A percentile compares a stretch with the other conserved stretches of the same genome.
phyloP scores from a whole-genome alignment of 2,888 invertebrate genomes.

The Asteroscopus sphinx region DNA sequence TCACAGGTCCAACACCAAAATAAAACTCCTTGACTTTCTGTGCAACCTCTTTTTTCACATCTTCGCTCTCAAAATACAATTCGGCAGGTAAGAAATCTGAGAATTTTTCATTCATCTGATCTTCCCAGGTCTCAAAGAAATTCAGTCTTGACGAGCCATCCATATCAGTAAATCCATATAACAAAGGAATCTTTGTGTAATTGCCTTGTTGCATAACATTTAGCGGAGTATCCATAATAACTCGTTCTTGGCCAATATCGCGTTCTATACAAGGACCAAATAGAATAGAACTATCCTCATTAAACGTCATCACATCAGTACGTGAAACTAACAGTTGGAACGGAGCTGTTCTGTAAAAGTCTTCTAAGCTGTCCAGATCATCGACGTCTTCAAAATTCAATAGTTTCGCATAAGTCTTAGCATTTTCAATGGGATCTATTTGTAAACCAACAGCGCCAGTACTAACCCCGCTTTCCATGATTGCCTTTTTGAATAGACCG shows the following conservation, averaged over 20 bases:
- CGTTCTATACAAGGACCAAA: conserved; percentile 65
- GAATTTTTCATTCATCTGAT: conserved; percentile 65
- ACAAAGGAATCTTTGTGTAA: conserved; percentile 48
- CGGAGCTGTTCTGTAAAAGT: conserved; percentile 68
- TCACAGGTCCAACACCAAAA: conserved; percentile 62
- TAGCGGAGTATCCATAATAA: conserved; percentile 47
- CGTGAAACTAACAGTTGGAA: conserved; percentile 56
- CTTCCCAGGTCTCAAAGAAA: conserved; percentile 56
- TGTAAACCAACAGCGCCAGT: conserved; percentile 65
- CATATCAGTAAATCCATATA: conserved; percentile 66
- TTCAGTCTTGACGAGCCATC: conserved; percentile 60
- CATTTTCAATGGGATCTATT: conserved; percentile 67
- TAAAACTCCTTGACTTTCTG: conserved; percentile 63
- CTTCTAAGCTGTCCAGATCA: conserved; percentile 65
- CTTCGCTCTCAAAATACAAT: conserved; percentile 61
- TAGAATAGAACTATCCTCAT: conserved; percentile 34
- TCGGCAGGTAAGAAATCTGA: conserved; percentile 68
- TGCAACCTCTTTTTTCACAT: conserved; percentile 59
- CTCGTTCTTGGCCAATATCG: conserved; percentile 52
- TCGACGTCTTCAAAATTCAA: conserved; percentile 63
- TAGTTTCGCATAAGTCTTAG: conserved; percentile 65
- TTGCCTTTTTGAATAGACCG: conserved; percentile 72
- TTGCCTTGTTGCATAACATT: conserved; percentile 45
- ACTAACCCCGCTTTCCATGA: conserved; percentile 70
- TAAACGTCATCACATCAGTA: conserved; percentile 6